Percentiles rank a stretch among this genome's conserved stretches.
phyloP scores from a whole-genome alignment of 2,797 vertebrate species.

The Sitta carolinensis region DNA sequence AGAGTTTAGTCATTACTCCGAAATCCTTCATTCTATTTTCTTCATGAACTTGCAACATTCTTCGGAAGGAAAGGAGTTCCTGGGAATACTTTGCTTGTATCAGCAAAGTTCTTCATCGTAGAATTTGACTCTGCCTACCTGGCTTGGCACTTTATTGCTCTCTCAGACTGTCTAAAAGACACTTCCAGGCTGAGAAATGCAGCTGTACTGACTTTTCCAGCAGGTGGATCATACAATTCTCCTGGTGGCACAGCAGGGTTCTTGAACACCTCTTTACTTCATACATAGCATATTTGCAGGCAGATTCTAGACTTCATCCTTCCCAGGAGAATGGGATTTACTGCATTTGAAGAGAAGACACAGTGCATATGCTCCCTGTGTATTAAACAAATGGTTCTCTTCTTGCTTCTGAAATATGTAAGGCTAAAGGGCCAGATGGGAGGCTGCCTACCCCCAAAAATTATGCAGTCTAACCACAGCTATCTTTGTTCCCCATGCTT shows the following conservation, averaged over 20 bases:
- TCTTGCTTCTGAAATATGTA: background rate
- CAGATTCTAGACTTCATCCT: background rate
- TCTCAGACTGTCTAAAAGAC: background rate
- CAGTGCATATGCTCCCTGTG: background rate
- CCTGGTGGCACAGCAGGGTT: background rate
- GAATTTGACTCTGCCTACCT: background rate
- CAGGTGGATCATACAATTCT: background rate
- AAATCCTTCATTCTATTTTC: background rate
- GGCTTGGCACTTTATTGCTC: background rate
- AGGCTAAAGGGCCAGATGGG: background rate
- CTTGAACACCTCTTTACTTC: background rate
- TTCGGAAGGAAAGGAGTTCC: background rate
- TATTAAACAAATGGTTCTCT: background rate
- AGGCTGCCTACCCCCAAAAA: accelerated
- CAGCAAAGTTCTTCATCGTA: background rate
- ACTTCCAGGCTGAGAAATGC: background rate
- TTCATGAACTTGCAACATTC: background rate
- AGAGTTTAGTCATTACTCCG: background rate
- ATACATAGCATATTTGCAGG: background rate
- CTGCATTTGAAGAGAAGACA: background rate
- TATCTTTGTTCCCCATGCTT: background rate
- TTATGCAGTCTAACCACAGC: background rate
- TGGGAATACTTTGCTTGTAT: background rate
- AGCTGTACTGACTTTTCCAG: background rate
- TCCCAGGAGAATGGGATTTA: background rate